Evolutionary conservation across 2,797 vertebrate species (phyloP).

Genomic region (Mustela erminea): DNA sequence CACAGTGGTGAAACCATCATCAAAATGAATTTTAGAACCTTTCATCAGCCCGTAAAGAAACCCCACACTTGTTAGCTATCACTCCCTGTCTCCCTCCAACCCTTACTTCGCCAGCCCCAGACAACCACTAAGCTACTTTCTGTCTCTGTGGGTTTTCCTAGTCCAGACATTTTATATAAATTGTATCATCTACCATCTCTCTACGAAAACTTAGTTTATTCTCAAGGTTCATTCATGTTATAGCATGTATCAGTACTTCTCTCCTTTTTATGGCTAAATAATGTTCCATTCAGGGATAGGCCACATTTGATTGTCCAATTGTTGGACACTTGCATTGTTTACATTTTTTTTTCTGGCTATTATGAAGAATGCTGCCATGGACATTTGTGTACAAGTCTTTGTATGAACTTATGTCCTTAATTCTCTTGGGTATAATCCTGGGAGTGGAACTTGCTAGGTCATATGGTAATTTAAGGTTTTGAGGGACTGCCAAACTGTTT

Average conservation of each 20-base stretch:
- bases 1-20: not conserved
- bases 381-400: not conserved
- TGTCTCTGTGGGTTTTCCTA: not conserved
- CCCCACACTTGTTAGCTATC: too few relatives aligned
- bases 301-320: not conserved
- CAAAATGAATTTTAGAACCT: not conserved
- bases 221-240: not conserved
- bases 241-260: not conserved
- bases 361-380: not conserved
- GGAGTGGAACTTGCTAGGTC: not conserved
- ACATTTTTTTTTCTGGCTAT: not conserved
- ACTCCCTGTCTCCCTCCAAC: not conserved
- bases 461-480: not conserved
- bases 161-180: not conserved
- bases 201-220: not conserved
- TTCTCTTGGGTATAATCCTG: not conserved
- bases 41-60: not conserved
- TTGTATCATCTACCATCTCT: not conserved
- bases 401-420: not conserved
- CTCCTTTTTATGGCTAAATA: conserved; percentile 1
- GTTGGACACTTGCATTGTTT: not conserved
- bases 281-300: not conserved
- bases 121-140: not conserved
- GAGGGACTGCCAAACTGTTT: not conserved
- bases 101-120: not conserved